These are phyloP conservation scores for Pseudomugil tenellus DNA, from an alignment of 2,797 vertebrate species.

Conservation along the genomic window DNA sequence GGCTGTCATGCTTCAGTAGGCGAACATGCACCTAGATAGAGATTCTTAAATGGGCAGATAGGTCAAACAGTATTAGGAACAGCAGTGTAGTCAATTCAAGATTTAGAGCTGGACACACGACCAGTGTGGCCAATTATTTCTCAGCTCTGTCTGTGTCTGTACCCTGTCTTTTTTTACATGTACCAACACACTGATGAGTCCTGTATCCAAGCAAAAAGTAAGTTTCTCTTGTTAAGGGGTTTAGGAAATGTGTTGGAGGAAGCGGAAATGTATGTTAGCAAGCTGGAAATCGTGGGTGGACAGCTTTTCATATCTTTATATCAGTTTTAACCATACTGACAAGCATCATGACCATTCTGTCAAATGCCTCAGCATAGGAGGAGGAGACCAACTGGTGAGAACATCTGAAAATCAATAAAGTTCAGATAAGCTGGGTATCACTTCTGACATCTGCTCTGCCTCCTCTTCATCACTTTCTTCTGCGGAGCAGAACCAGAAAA, in stretches of 20 bases:
- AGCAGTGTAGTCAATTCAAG: slow-evolving; percentile 14
- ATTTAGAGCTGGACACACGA: slow-evolving; percentile 13
- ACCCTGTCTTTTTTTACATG: slow-evolving; percentile 13
- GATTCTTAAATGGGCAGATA: slow-evolving; percentile 44
- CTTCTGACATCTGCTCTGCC: slow-evolving; percentile 65
- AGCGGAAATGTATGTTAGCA: slow-evolving; percentile 6
- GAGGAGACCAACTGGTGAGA: slow-evolving; percentile 42
- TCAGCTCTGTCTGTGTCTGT: slow-evolving; percentile 13
- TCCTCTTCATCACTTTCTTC: slow-evolving; percentile 51
- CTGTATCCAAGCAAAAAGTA: slow-evolving; percentile 24
- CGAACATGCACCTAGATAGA: slow-evolving; percentile 46
- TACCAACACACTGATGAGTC: slow-evolving; percentile 37
- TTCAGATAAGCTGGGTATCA: slow-evolving; percentile 60
- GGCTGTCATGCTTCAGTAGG: slow-evolving; percentile 49
- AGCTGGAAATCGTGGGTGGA: slow-evolving; percentile 47
- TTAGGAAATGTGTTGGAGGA: slow-evolving; percentile 16
- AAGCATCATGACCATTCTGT: slow-evolving; percentile 50
- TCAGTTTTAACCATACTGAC: slow-evolving; percentile 57
- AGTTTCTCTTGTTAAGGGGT: slow-evolving; percentile 36
- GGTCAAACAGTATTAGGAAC: slow-evolving; percentile 48
- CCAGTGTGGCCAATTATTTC: slow-evolving; percentile 63
- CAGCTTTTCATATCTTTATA: slow-evolving; percentile 31
- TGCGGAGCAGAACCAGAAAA: slow-evolving; percentile 35
- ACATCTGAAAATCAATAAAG: slow-evolving; percentile 63
- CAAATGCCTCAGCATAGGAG: slow-evolving; percentile 33